Evolutionary conservation across 2,888 invertebrate species (phyloP).

Genomic region (Nasonovia ribisnigri): DNA sequence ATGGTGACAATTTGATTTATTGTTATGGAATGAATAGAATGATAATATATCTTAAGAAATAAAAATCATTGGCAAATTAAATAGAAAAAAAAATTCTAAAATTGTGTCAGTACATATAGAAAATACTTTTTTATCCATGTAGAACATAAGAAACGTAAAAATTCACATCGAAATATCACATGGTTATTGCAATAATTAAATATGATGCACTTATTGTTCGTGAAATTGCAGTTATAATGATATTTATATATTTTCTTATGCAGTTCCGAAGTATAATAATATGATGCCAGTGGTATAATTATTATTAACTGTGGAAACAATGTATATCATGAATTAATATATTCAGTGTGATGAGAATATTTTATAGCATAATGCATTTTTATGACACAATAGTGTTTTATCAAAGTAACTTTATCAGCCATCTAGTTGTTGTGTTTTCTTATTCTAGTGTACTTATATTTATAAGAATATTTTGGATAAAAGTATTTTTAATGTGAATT

Average conservation of each 20-base stretch:
- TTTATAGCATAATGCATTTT: background rate
- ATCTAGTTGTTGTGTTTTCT: background rate
- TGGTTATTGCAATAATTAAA: background rate
- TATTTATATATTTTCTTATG: background rate
- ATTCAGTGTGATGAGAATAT: background rate
- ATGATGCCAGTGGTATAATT: background rate
- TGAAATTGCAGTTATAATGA: background rate
- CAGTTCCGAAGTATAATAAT: background rate
- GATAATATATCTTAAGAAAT: background rate
- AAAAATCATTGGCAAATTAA: background rate
- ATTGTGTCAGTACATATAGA: background rate
- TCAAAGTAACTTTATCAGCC: background rate
- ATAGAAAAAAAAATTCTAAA: background rate
- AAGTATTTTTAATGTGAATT: background rate
- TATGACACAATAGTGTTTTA: background rate
- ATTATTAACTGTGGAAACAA: background rate
- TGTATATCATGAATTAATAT: background rate
- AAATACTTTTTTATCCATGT: background rate
- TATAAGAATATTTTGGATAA: background rate
- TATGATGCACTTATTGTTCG: background rate
- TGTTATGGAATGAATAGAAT: background rate
- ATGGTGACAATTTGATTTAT: background rate
- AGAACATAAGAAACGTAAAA: background rate
- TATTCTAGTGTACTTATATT: background rate
- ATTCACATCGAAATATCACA: background rate